A percentile compares a stretch with the other conserved stretches of the same genome.
phyloP scores from a whole-genome alignment of 1,140 invertebrate genomes.

The Bemisia tabaci region DNA sequence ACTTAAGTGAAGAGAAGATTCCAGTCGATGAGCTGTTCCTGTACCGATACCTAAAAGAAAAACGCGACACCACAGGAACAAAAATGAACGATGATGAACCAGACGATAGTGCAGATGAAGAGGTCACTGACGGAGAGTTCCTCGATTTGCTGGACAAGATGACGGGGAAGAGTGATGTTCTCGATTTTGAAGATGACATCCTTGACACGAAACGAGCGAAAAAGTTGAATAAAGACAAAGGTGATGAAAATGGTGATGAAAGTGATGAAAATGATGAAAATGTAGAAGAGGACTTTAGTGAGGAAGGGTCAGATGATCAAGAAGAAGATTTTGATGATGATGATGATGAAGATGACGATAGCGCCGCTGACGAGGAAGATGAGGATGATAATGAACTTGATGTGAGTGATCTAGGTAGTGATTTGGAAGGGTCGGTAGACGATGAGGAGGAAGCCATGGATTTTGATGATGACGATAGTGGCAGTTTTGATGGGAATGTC shows the following conservation, averaged over 20 bases:
- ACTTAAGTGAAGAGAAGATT: conserved; percentile 48
- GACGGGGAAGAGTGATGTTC: conserved; percentile 33
- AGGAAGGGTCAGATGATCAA: conserved; percentile 23
- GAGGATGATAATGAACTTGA: conserved; percentile 14
- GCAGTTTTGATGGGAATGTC: conserved; percentile 24
- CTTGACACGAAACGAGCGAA: conserved; percentile 25
- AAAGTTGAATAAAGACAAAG: conserved; percentile 23
- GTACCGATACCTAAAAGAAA: conserved; percentile 35
- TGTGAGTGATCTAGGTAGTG: conserved; percentile 9
- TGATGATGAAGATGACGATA: conserved; percentile 22
- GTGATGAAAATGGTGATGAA: conserved; percentile 23
- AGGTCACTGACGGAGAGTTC: conserved; percentile 81
- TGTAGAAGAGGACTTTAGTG: conserved; percentile 24
- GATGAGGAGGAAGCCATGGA: conserved; percentile 21
- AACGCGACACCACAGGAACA: conserved; percentile 22
- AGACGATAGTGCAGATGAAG: conserved; percentile 55
- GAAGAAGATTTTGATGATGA: conserved; percentile 28
- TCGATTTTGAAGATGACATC: conserved; percentile 27
- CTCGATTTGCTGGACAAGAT: conserved; percentile 60
- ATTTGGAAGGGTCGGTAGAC: conserved; percentile 17
- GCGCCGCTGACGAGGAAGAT: conserved; percentile 23
- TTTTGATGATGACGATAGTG: conserved; percentile 20
- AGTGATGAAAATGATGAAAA: conserved; percentile 32
- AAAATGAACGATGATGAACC: conserved; percentile 29
- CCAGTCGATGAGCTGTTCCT: conserved; percentile 72